Evolutionary conservation across 2,888 invertebrate genomes (phyloP).

Genomic region (Cremastinae sp.): DNA sequence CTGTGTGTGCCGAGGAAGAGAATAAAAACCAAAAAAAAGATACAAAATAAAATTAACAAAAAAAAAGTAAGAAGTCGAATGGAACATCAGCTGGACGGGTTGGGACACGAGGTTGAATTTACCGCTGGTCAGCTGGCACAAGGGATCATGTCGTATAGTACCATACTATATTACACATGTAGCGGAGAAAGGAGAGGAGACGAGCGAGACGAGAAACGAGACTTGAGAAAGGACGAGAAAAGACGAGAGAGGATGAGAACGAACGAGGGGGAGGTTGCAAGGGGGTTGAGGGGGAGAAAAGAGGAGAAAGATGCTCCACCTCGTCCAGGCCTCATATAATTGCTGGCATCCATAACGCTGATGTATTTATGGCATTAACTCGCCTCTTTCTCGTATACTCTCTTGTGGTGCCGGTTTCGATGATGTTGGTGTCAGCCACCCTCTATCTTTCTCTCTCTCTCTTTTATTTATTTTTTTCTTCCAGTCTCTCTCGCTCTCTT

Average conservation of each 20-base stretch:
- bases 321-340: constrained; percentile 78
- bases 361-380: constrained; percentile 80
- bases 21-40: too few relatives aligned
- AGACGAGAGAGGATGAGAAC: constrained; percentile 42
- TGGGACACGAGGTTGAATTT: constrained; percentile 68
- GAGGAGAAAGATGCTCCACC: constrained; percentile 73
- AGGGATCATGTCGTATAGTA: constrained; percentile 76
- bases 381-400: constrained; percentile 74
- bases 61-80: constrained; percentile 67
- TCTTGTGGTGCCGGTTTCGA: constrained; percentile 48
- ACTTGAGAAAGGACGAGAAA: constrained; percentile 52
- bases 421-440: constrained; percentile 66
- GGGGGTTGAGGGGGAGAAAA: constrained; percentile 13
- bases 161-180: constrained; percentile 51
- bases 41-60: too few relatives aligned
- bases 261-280: constrained; percentile 29
- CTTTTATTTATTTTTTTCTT: too few relatives aligned
- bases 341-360: constrained; percentile 80
- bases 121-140: constrained; percentile 64
- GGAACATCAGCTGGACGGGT: constrained; percentile 65
- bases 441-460: constrained; percentile 79
- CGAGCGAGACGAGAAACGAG: constrained; percentile 55
- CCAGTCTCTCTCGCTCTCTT: constrained; percentile 65
- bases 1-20: too few relatives aligned
- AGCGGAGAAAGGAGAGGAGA: constrained; percentile 55